Base-by-base conservation (phyloP, 2,113 vertebrate species). In the Odocoileus virginianus region DNA sequence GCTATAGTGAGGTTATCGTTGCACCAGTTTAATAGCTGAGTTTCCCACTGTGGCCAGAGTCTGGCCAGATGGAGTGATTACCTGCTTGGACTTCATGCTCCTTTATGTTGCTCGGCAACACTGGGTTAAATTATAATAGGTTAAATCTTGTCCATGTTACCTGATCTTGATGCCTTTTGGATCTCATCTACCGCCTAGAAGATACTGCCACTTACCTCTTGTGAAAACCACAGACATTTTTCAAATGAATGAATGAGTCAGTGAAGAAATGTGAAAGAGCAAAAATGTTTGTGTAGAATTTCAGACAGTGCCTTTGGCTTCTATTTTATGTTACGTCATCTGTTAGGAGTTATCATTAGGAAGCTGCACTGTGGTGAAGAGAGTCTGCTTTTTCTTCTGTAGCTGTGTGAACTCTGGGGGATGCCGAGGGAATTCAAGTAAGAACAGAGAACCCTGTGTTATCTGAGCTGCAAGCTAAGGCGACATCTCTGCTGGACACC, bases 241-340 rank as follows among this genome's bases (percentile, higher is more conserved):
- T 94, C 1, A 82, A 92, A 91, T 76, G 19, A 87, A 84, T 60
- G 60, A 94, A 52, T 84, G 5, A 90, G 43, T 76, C 23, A 79
- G 28, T 67, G 61, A 96, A 85, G 90, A 98, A 89, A 82, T 84
- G 58, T 95, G 3, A 12, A 95, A 95, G 36, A 90, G 8, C 50
- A 92, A 71, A 89, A 95, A 89, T 21, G 14, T 76, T 97, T 76
- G 40, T 0, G 0, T 94, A 45, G 43, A 82, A 93, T 88, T 94
- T 96, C 86, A 88, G 78, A 86, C 27, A 93, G 84, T 60, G 71
- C 27, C 91, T 94, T 92, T 71, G 98, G 89, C 89, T 93, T 98
- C 97, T 98, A 87, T 94, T 97, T 89, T 91, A 64, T 97, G 84
- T n/a, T 98, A 92, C 96, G 91, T 97, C 97, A 97, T 98, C 98